These are phyloP conservation scores for Agrypnus murinus DNA, from an alignment of 2,888 invertebrate genomes.

Conservation along the genomic window DNA sequence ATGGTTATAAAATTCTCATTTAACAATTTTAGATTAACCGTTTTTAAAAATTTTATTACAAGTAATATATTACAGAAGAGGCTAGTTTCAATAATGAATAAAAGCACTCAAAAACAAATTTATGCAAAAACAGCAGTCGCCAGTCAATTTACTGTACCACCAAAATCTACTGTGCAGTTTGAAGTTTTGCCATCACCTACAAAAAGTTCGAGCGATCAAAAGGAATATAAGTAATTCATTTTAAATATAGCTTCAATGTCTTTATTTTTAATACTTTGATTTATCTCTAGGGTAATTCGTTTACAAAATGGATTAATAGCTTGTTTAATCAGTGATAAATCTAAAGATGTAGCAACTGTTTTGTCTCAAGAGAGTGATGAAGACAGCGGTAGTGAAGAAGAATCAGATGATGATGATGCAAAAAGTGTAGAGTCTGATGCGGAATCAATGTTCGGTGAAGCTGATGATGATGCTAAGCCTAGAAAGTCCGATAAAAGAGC, in stretches of 20 bases:
- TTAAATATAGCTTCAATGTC: background rate
- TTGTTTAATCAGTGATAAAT: constrained; percentile 80
- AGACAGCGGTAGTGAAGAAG: constrained; percentile 59
- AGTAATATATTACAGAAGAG: background rate
- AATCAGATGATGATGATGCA: constrained; percentile 54
- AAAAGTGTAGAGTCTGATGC: constrained; percentile 48
- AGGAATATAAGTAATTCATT: constrained; percentile 79
- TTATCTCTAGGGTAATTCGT: constrained; percentile 74
- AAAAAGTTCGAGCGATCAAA: constrained; percentile 85
- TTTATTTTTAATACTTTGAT: constrained; percentile 1
- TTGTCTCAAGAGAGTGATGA: constrained; percentile 59
- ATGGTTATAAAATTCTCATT: constrained; percentile 29
- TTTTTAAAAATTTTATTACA: background rate
- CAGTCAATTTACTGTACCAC: background rate
- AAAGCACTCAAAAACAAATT: background rate
- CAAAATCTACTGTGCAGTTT: constrained; percentile 54
- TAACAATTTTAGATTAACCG: constrained; percentile 21
- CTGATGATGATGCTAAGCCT: constrained; percentile 58
- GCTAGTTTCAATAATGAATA: background rate
- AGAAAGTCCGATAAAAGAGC: constrained; percentile 59
- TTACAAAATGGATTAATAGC: constrained; percentile 83
- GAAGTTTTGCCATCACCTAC: constrained; percentile 73
- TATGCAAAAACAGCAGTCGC: background rate
- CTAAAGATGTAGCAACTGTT: constrained; percentile 63
- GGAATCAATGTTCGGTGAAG: constrained; percentile 59